Conservation (phyloP, 2,888 invertebrate species). For the Caenorhabditis sulstoni region DNA sequence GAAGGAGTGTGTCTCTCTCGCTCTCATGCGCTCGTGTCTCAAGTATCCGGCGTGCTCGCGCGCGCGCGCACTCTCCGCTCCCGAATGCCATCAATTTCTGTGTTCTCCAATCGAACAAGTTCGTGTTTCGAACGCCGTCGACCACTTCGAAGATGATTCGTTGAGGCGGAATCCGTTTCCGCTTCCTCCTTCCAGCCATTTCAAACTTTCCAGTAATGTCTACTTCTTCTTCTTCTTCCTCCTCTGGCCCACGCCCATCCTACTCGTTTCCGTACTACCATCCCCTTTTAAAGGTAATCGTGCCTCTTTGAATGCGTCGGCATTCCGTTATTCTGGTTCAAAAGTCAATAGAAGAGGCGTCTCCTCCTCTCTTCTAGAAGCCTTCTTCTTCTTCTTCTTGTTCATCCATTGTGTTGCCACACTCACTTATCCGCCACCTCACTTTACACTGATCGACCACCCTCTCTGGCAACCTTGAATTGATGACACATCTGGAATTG, state of each 20-base stretch:
- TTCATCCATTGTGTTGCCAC: conserved; percentile 6
- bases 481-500: conserved; percentile 37
- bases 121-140: conserved; percentile 1
- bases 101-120: conserved; percentile 5
- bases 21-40: background rate
- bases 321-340: conserved; percentile 13
- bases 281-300: background rate
- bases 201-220: conserved; percentile 43
- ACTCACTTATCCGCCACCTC: conserved; percentile 9
- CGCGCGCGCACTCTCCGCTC: background rate
- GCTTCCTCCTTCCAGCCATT: conserved; percentile 15
- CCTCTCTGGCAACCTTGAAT: conserved; percentile 23
- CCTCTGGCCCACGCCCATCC: background rate
- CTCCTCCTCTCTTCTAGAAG: no score
- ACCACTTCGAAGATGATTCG: conserved; percentile 1
- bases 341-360: conserved; percentile 23
- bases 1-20: conserved; percentile 12
- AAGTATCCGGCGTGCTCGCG: background rate
- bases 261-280: conserved; percentile 6
- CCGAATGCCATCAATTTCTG: background rate
- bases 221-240: conserved; percentile 5
- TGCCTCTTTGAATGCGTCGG: background rate
- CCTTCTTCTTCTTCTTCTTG: background rate
- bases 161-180: conserved; percentile 27
- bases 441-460: conserved; percentile 19